Conservation (phyloP, 2,797 vertebrate genomes). For the Ctenopoma kingsleyae region DNA sequence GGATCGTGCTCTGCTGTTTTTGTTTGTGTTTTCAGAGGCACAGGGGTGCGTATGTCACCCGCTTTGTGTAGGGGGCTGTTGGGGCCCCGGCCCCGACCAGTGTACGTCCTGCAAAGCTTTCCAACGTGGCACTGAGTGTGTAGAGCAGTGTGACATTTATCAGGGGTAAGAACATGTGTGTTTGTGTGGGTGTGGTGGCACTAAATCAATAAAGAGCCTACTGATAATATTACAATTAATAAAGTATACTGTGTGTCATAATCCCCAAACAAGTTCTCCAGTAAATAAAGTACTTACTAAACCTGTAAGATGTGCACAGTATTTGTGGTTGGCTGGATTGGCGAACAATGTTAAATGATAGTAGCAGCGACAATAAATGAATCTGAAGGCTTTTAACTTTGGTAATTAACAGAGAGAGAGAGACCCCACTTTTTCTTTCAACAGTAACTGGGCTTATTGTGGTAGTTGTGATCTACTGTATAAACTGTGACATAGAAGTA, state of each 20-base stretch:
- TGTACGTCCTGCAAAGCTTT: constrained; percentile 89
- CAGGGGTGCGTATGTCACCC: constrained; percentile 86
- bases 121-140: constrained; percentile 91
- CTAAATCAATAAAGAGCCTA: constrained; percentile 13
- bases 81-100: constrained; percentile 92
- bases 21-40: constrained; percentile 77
- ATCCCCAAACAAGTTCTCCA: not conserved
- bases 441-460: no score
- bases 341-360: not conserved
- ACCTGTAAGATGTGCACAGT: not conserved
- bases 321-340: not conserved
- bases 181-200: constrained; percentile 11
- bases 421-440: not conserved
- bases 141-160: constrained; percentile 90
- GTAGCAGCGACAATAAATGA: constrained; percentile 21
- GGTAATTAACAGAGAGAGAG: not conserved
- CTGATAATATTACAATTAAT: constrained; percentile 19
- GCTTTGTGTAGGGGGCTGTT: constrained; percentile 90
- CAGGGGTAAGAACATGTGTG: constrained; percentile 85
- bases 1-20: constrained; percentile 4
- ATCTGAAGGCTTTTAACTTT: constrained; percentile 33
- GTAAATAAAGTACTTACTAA: not conserved
- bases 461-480: no score
- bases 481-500: not conserved
- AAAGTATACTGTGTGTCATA: not conserved